Conservation (phyloP, 2,113 vertebrate genomes). For the Peromyscus californicus region DNA sequence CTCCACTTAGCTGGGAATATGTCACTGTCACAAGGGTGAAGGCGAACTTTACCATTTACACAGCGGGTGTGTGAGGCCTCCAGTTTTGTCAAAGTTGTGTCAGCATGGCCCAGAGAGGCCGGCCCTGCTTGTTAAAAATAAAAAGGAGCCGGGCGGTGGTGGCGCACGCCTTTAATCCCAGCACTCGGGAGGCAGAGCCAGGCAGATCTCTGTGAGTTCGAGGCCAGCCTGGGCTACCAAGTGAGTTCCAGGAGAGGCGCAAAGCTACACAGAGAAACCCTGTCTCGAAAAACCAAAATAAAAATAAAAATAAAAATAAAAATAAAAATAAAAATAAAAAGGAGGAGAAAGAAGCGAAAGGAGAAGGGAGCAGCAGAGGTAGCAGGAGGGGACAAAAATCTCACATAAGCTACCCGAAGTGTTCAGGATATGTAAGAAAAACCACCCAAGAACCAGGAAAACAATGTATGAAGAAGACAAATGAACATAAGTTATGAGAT, state of each 20-base stretch:
- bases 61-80: not conserved
- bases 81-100: not conserved
- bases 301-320: too few species aligned
- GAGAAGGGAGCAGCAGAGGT: not conserved
- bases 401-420: not conserved
- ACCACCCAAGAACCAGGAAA: slow-evolving; percentile 6
- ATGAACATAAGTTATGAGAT: slow-evolving; percentile 17
- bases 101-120: not conserved
- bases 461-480: not conserved
- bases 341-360: not conserved
- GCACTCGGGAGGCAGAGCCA: too few species aligned
- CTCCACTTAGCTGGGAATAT: not conserved
- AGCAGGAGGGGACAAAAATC: not conserved
- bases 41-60: not conserved
- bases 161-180: too few species aligned
- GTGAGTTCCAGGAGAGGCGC: too few species aligned
- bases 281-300: too few species aligned
- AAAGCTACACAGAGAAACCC: too few species aligned
- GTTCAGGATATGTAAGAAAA: not conserved
- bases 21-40: not conserved
- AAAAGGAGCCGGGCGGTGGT: too few species aligned
- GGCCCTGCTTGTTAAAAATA: not conserved
- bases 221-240: too few species aligned
- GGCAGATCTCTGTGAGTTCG: too few species aligned
- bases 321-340: too few species aligned